Conservation (phyloP, 2,888 invertebrate species). For the Dryobotodes eremita region DNA sequence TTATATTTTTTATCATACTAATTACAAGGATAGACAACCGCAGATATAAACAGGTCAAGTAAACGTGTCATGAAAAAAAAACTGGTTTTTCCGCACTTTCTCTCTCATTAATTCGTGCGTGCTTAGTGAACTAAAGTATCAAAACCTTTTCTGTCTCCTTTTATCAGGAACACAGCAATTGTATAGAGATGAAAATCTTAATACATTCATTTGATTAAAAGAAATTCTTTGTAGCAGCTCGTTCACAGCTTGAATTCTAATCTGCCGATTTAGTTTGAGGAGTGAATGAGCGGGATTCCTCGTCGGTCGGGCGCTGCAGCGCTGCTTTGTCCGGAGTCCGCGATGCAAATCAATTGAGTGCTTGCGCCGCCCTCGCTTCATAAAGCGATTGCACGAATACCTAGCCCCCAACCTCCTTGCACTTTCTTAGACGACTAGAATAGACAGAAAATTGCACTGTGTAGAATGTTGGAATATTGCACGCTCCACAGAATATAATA, state of each 20-base stretch:
- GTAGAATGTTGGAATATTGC: conserved; percentile 69
- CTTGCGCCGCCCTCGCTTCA: conserved; percentile 71
- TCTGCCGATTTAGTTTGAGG: conserved; percentile 79
- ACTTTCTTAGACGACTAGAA: conserved; percentile 72
- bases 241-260: conserved; percentile 78
- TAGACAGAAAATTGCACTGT: conserved; percentile 70
- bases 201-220: conserved; percentile 67
- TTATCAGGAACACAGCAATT: conserved; percentile 30
- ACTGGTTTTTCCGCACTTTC: conserved; percentile 20
- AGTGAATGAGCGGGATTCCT: conserved; percentile 82
- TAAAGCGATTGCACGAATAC: conserved; percentile 80
- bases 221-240: conserved; percentile 74
- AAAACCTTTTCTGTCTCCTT: conserved; percentile 36
- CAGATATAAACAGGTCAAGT: conserved; percentile 12
- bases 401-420: conserved; percentile 71
- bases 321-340: conserved; percentile 79
- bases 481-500: conserved; percentile 69
- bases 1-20: conserved; percentile 6
- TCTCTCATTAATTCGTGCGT: conserved; percentile 27
- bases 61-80: conserved; percentile 29
- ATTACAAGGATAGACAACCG: conserved; percentile 10
- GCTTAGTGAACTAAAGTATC: conserved; percentile 35
- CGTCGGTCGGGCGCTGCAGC: conserved; percentile 72
- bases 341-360: conserved; percentile 86
- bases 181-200: conserved; percentile 57